phyloP scores from a whole-genome alignment of 1,140 invertebrate species.

The Varroa destructor region DNA sequence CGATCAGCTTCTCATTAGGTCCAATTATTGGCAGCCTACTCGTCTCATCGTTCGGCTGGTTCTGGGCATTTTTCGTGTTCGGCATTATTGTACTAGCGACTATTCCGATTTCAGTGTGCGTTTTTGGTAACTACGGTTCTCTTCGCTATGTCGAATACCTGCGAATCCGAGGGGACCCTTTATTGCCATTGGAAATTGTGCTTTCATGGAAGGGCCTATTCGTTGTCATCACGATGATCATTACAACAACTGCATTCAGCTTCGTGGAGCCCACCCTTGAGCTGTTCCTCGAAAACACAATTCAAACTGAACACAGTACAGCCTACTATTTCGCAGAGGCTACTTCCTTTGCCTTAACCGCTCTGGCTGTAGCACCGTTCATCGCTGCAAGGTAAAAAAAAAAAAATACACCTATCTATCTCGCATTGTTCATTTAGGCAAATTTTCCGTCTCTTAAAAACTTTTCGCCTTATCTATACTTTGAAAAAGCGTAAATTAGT shows the following conservation, averaged over 20 bases:
- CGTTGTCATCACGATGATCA: constrained; percentile 8
- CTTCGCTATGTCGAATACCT: neutral
- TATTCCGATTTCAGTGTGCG: neutral
- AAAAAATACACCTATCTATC: neutral
- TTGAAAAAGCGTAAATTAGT: neutral
- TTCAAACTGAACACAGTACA: constrained; percentile 5
- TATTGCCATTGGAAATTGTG: neutral
- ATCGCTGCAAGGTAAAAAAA: constrained; percentile 9
- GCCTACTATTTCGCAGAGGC: constrained; percentile 9
- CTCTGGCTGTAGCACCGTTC: constrained; percentile 10
- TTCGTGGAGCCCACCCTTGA: constrained; percentile 17
- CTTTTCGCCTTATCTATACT: neutral
- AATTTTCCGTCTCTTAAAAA: neutral
- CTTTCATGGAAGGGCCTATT: constrained; percentile 7
- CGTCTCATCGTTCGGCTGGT: constrained; percentile 12
- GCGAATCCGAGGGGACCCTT: neutral
- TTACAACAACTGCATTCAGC: constrained; percentile 9
- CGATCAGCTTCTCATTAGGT: constrained; percentile 18
- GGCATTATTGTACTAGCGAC: neutral
- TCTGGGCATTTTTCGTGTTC: constrained; percentile 17
- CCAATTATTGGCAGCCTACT: constrained; percentile 7
- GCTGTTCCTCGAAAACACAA: constrained; percentile 7
- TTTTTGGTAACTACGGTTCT: constrained; percentile 10
- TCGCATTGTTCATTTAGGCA: neutral
- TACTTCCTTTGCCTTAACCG: neutral